Percentiles rank a stretch among this genome's conserved stretches.
Evolutionary conservation across 1,140 invertebrate species (phyloP).

Genomic region (Oryzaephilus surinamensis): DNA sequence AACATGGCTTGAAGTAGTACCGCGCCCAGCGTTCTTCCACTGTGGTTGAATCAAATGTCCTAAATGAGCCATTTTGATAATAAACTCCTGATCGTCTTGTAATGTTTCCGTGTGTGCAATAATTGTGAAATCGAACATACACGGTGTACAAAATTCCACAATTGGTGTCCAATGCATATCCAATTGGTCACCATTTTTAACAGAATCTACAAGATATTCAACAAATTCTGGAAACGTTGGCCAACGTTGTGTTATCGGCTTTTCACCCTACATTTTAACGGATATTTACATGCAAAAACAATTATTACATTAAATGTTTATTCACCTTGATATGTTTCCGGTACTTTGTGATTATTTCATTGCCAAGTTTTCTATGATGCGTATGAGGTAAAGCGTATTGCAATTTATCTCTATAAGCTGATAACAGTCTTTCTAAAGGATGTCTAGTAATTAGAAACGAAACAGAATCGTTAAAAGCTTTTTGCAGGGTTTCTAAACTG

Average conservation of each 20-base stretch:
- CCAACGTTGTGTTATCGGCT: constrained; percentile 31
- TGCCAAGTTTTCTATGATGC: constrained; percentile 66
- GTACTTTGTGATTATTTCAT: constrained; percentile 63
- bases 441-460: constrained; percentile 82
- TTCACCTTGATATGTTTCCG: constrained; percentile 36
- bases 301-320: not conserved
- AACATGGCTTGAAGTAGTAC: constrained; percentile 55
- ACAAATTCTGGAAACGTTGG: constrained; percentile 70
- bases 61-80: constrained; percentile 65
- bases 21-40: constrained; percentile 71
- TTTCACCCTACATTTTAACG: not conserved
- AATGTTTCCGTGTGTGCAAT: constrained; percentile 85
- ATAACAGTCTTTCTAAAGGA: constrained; percentile 79
- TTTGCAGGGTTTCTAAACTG: constrained; percentile 50
- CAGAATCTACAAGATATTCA: constrained; percentile 56
- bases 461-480: constrained; percentile 51
- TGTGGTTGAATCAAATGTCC: constrained; percentile 65
- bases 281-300: not conserved
- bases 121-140: constrained; percentile 76
- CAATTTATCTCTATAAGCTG: constrained; percentile 83
- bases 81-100: constrained; percentile 72
- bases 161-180: constrained; percentile 91
- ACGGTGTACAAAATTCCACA: constrained; percentile 78
- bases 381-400: constrained; percentile 69
- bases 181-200: constrained; percentile 48